Conservation (phyloP, 1,140 invertebrate genomes). For the Macrocentrus cingulum region DNA sequence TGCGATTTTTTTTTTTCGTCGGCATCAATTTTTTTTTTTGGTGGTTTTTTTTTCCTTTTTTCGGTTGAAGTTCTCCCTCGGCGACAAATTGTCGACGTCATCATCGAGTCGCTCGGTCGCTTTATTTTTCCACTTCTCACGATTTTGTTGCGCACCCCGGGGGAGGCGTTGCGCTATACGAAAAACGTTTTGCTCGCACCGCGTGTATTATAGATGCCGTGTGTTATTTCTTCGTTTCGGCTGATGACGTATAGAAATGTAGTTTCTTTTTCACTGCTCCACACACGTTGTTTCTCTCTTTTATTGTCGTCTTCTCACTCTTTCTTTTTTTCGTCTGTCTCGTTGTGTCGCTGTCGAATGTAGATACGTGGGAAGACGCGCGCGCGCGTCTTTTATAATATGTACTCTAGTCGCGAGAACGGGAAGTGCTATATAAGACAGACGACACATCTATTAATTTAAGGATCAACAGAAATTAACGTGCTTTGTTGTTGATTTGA, state of each 20-base stretch:
- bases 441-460: constrained; percentile 9
- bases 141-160: constrained; percentile 27
- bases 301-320: neutral
- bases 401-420: too few species aligned
- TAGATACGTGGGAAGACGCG: neutral
- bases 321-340: neutral
- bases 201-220: neutral
- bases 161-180: neutral
- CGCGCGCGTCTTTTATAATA: too few species aligned
- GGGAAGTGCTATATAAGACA: too few species aligned
- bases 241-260: constrained; percentile 13
- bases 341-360: neutral
- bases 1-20: neutral
- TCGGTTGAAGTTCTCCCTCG: neutral
- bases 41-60: constrained; percentile 1
- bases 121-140: constrained; percentile 33
- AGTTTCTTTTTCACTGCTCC: constrained; percentile 4
- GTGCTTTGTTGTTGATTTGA: neutral
- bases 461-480: constrained; percentile 1
- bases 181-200: constrained; percentile 10
- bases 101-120: constrained; percentile 15
- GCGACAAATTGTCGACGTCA: constrained; percentile 15
- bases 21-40: neutral
- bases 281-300: too few species aligned
- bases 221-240: neutral